Conservation (phyloP, 2,797 vertebrate genomes). For the Eupleurogrammus muticus region DNA sequence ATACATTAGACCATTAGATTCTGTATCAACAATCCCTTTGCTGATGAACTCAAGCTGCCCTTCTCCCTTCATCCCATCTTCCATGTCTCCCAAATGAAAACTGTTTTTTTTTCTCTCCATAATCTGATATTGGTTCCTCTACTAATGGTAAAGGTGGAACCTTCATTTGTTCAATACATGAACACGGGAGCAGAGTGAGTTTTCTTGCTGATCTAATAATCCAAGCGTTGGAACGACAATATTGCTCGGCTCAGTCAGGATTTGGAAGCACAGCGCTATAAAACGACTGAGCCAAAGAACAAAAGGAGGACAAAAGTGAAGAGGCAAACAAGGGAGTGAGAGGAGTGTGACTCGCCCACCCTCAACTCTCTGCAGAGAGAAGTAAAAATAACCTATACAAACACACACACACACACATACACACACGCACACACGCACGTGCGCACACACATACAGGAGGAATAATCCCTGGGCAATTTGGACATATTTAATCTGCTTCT, state of each 20-base stretch:
- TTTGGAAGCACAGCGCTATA: constrained; percentile 49
- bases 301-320: constrained; percentile 45
- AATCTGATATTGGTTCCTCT: too few species aligned
- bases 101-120: too few species aligned
- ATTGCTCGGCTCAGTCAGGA: constrained; percentile 40
- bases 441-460: constrained; percentile 38
- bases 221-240: constrained; percentile 33
- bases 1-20: too few species aligned
- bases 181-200: constrained; percentile 41
- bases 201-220: constrained; percentile 72
- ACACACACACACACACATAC: constrained; percentile 30
- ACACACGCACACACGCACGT: constrained; percentile 29
- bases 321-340: constrained; percentile 57
- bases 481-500: constrained; percentile 78
- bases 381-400: constrained; percentile 64
- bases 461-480: constrained; percentile 73
- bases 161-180: constrained; percentile 53
- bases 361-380: constrained; percentile 41
- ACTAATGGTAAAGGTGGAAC: constrained; percentile 1
- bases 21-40: too few species aligned
- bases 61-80: too few species aligned
- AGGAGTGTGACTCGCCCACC: constrained; percentile 55
- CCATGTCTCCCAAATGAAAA: too few species aligned
- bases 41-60: too few species aligned
- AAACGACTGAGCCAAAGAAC: constrained; percentile 42